phyloP scores from a whole-genome alignment of 2,888 invertebrate genomes.

The Caenorhabditis japonica region DNA sequence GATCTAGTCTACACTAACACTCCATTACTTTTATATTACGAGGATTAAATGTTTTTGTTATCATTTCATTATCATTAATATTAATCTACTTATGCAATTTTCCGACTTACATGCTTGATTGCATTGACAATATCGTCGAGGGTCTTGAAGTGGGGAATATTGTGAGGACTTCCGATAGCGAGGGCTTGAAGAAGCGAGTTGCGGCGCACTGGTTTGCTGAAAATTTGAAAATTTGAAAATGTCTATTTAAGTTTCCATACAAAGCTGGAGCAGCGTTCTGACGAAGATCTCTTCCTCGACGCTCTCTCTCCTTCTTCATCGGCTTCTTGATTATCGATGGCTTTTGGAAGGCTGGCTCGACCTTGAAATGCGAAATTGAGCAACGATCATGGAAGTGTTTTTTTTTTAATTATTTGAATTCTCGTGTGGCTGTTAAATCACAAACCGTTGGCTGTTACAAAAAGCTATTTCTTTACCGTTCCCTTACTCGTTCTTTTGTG shows the following conservation, averaged over 20 bases:
- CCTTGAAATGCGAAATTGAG: no score
- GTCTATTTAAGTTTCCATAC: conserved; percentile 62
- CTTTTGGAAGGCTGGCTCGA: conserved; percentile 70
- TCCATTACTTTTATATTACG: conserved; percentile 12
- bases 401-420: no score
- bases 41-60: neutral
- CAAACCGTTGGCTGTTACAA: no score
- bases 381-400: no score
- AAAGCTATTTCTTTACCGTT: no score
- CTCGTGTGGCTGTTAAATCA: no score
- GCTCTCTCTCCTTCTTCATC: conserved; percentile 74
- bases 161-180: conserved; percentile 76
- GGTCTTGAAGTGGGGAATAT: conserved; percentile 77
- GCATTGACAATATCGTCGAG: conserved; percentile 75
- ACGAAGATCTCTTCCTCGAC: conserved; percentile 70
- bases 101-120: conserved; percentile 74
- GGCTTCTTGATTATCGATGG: conserved; percentile 77
- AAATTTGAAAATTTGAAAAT: no score
- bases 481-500: no score
- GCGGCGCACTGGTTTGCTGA: conserved; percentile 75
- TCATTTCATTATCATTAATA: neutral
- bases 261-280: conserved; percentile 76
- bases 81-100: no score
- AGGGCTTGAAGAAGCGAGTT: conserved; percentile 75
- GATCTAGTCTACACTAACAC: conserved; percentile 15